Evolutionary conservation across 2,113 vertebrate species (phyloP).

Genomic region (Muntiacus reevesi): DNA sequence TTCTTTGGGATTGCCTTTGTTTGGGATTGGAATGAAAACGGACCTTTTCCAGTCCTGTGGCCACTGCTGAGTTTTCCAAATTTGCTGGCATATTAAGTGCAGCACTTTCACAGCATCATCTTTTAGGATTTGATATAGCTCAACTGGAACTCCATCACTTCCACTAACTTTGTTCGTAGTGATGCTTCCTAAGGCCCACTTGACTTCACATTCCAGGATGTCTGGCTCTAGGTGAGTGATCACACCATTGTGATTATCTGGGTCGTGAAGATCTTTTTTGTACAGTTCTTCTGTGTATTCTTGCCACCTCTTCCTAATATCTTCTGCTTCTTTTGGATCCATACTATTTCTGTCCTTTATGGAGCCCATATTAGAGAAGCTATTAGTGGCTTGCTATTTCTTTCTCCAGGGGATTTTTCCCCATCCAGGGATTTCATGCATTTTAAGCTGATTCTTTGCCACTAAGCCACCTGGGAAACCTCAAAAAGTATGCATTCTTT

Average conservation of each 20-base stretch:
- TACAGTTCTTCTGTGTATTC: neutral
- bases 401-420: neutral
- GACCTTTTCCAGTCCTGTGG: neutral
- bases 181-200: neutral
- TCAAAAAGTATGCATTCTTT: neutral
- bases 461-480: neutral
- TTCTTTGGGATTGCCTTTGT: neutral
- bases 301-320: neutral
- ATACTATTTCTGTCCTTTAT: neutral
- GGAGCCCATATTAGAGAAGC: neutral
- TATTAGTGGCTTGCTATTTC: neutral
- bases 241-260: neutral
- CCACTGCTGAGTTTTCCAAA: neutral
- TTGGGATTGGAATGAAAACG: neutral
- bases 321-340: neutral
- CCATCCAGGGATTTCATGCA: neutral
- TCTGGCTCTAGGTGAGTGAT: neutral
- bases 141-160: too few species aligned
- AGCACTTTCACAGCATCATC: too few species aligned
- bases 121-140: too few species aligned
- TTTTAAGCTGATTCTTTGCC: neutral
- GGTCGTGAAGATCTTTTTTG: neutral
- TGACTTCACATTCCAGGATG: neutral
- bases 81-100: neutral
- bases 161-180: rapidly evolving